Evolutionary conservation across 2,797 vertebrate species (phyloP).

Genomic region (Philypnodon macrostomus): DNA sequence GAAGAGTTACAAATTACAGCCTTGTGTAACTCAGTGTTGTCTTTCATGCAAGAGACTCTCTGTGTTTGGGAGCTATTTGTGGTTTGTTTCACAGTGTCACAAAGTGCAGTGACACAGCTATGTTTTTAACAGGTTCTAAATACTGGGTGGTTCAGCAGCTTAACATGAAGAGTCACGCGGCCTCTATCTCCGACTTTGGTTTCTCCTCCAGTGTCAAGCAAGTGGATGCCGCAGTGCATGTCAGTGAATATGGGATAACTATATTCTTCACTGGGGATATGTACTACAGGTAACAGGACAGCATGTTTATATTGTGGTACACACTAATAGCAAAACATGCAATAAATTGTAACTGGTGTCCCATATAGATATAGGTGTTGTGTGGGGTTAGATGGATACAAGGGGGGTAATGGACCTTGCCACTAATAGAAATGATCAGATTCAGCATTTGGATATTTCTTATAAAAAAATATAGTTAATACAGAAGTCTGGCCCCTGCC

Average conservation of each 20-base stretch:
- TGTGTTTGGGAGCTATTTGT: conserved; percentile 40
- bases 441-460: no score
- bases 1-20: conserved; percentile 60
- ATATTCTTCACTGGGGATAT: conserved; percentile 61
- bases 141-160: conserved; percentile 69
- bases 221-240: conserved; percentile 63
- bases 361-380: no score
- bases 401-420: no score
- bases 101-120: conserved; percentile 43
- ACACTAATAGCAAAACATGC: background rate
- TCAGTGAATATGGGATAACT: conserved; percentile 59
- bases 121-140: conserved; percentile 69
- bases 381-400: no score
- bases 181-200: conserved; percentile 67
- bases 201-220: conserved; percentile 56
- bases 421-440: no score
- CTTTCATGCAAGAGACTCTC: conserved; percentile 43
- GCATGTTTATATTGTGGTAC: background rate
- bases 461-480: no score
- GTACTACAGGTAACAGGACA: conserved; percentile 66
- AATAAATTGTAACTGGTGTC: no score
- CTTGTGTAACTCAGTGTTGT: conserved; percentile 51
- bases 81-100: conserved; percentile 47
- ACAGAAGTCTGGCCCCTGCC: no score
- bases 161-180: conserved; percentile 51